These are phyloP conservation scores for Psephotus haematonotus DNA, from an alignment of 2,113 vertebrate genomes.

Conservation along the genomic window DNA sequence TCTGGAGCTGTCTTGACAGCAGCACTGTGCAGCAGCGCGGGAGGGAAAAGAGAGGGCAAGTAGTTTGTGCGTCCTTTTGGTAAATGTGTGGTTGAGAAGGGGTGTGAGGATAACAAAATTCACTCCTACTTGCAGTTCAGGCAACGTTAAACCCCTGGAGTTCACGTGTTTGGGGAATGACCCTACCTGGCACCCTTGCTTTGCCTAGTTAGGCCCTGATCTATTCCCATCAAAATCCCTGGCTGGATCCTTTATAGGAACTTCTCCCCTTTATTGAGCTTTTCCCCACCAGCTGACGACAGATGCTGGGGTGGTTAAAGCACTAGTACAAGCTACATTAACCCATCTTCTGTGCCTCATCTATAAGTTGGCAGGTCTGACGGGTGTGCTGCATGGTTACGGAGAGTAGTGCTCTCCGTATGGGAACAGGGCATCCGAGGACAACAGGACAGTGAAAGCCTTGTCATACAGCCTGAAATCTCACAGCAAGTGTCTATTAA, in stretches of 20 bases:
- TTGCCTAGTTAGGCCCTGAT: not conserved
- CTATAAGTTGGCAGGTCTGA: not conserved
- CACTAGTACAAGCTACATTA: not conserved
- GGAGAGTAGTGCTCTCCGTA: not conserved
- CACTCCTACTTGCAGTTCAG: not conserved
- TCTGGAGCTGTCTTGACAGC: not conserved
- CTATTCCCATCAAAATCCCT: not conserved
- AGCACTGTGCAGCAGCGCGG: not conserved
- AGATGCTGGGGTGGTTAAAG: not conserved
- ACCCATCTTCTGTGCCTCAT: not conserved
- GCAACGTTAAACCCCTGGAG: not conserved
- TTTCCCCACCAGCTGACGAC: not conserved
- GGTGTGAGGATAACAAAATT: not conserved
- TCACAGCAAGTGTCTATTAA: constrained; percentile 48
- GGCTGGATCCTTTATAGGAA: not conserved
- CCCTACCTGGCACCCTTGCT: not conserved
- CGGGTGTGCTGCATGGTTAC: not conserved
- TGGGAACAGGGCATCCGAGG: not conserved
- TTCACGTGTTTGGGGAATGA: not conserved
- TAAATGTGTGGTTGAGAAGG: not conserved
- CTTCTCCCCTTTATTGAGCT: not conserved
- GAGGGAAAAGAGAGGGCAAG: not conserved
- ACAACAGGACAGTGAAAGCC: constrained; percentile 9
- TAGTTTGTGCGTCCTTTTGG: not conserved
- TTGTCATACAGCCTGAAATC: constrained; percentile 27